Percentiles rank a stretch among this genome's conserved stretches.
Conservation (phyloP, 2,888 invertebrate species). For the Tipula unca region DNA sequence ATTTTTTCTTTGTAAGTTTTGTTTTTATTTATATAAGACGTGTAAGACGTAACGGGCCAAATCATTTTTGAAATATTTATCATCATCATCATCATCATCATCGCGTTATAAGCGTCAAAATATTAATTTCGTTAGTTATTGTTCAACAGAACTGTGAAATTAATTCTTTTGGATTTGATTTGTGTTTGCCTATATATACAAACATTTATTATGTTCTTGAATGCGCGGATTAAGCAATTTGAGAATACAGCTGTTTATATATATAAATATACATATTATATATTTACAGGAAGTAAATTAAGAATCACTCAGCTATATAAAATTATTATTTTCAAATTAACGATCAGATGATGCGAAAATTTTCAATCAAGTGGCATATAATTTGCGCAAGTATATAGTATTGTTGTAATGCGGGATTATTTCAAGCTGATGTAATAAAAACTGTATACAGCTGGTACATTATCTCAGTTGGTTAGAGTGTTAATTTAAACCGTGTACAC, state of each 20-base stretch:
- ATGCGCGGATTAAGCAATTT: neutral
- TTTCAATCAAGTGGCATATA: neutral
- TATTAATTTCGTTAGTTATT: neutral
- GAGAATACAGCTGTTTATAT: neutral
- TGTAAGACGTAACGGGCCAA: neutral
- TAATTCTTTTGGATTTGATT: neutral
- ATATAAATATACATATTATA: neutral
- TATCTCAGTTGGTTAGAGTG: slow-evolving; percentile 25
- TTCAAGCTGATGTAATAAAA: too few relatives aligned
- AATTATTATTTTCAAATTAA: neutral
- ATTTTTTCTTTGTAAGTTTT: neutral
- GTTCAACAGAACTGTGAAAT: neutral
- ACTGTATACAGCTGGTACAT: slow-evolving; percentile 22
- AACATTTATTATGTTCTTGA: too few relatives aligned
- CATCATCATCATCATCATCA: neutral
- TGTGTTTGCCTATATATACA: too few relatives aligned
- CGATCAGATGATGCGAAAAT: neutral
- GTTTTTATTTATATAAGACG: too few relatives aligned
- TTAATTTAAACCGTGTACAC: too few relatives aligned
- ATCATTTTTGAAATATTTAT: neutral
- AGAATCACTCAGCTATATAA: neutral
- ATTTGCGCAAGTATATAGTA: neutral
- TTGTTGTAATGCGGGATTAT: too few relatives aligned
- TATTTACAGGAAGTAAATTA: neutral
- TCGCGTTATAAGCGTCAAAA: neutral